phyloP scores from a whole-genome alignment of 2,888 invertebrate species.

The Sminthurinus aureus region DNA sequence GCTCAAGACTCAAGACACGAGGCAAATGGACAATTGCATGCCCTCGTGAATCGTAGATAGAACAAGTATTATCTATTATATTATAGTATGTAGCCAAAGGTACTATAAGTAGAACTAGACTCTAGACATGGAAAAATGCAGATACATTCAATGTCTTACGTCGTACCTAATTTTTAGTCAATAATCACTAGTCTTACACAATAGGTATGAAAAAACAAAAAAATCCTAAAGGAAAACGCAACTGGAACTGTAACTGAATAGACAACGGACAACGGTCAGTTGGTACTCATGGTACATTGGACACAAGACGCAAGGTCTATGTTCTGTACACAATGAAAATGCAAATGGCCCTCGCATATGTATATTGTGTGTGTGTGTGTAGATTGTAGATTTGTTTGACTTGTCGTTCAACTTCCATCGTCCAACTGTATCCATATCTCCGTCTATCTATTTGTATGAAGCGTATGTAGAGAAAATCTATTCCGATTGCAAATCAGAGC shows the following conservation, averaged over 20 bases:
- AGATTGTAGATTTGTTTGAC: too few species aligned
- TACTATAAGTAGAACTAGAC: background rate
- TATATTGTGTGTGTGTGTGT: too few species aligned
- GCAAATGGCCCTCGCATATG: too few species aligned
- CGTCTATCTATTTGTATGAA: too few species aligned
- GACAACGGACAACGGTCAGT: background rate
- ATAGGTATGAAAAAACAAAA: background rate
- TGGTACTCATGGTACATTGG: constrained; percentile 22
- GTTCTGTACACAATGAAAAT: too few species aligned
- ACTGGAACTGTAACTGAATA: background rate
- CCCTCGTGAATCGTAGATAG: too few species aligned
- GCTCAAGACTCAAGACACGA: too few species aligned
- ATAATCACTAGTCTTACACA: background rate
- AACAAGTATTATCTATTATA: too few species aligned
- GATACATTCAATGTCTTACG: background rate
- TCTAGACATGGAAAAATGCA: background rate
- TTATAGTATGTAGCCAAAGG: background rate
- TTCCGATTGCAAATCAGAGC: too few species aligned
- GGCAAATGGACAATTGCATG: background rate
- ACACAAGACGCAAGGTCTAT: background rate
- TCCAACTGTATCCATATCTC: too few species aligned
- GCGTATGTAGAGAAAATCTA: too few species aligned
- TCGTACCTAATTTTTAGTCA: background rate
- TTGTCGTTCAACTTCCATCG: too few species aligned
- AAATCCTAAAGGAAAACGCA: background rate